Evolutionary conservation across 1,140 invertebrate genomes (phyloP).

Genomic region (Aphaenogaster ashmeadi): DNA sequence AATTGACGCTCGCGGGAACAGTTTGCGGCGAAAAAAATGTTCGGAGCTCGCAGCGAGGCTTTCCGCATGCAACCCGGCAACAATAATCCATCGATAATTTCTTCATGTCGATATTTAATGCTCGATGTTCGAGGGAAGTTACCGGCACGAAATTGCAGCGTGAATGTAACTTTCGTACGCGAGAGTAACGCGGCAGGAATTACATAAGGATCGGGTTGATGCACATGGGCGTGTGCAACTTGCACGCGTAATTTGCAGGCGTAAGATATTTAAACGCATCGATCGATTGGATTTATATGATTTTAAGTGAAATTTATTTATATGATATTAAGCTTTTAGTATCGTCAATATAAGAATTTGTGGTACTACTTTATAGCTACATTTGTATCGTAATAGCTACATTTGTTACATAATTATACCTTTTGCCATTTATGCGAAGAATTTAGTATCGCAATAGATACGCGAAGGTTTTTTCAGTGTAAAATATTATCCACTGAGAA

Average conservation of each 20-base stretch:
- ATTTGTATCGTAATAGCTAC: neutral
- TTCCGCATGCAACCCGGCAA: neutral
- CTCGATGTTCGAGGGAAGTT: constrained; percentile 12
- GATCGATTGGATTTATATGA: neutral
- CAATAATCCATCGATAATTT: constrained; percentile 43
- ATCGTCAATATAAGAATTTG: constrained; percentile 14
- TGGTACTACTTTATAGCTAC: neutral
- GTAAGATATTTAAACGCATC: neutral
- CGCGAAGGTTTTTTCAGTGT: neutral
- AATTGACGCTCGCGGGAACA: neutral
- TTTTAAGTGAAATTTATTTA: constrained; percentile 5
- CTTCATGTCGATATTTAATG: constrained; percentile 10
- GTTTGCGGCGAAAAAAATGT: neutral
- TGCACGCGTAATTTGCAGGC: constrained; percentile 20
- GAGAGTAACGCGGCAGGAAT: neutral
- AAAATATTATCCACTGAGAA: neutral
- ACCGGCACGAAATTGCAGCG: constrained; percentile 3
- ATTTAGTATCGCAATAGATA: neutral
- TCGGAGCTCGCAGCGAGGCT: neutral
- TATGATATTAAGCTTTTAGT: neutral
- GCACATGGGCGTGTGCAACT: constrained; percentile 11
- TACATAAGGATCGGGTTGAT: constrained; percentile 32
- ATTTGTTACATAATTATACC: too few species aligned
- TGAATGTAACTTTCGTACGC: constrained; percentile 21
- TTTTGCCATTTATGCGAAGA: neutral